Percentiles rank a stretch among this genome's conserved stretches.
These are phyloP conservation scores for Leucoptera coffeella DNA, from an alignment of 2,888 invertebrate genomes.

Conservation along the genomic window DNA sequence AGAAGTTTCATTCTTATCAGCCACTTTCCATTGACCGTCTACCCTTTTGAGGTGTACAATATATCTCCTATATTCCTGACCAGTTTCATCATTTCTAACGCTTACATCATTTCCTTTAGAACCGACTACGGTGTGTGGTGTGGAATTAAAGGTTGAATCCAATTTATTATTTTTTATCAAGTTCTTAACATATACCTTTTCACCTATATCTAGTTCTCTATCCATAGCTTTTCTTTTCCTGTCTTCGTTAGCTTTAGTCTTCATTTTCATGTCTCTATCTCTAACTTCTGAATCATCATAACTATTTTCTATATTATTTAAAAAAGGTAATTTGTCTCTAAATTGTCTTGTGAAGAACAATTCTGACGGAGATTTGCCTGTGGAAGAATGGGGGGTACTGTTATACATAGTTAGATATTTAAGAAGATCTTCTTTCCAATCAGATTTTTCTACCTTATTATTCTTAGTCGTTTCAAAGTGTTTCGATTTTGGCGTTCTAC, in stretches of 20 bases:
- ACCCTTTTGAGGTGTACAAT: slow-evolving; percentile 2
- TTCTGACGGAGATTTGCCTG: slow-evolving; percentile 3
- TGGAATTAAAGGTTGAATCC: neutral
- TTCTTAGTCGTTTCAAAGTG: slow-evolving; percentile 7
- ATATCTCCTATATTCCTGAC: slow-evolving; percentile 1
- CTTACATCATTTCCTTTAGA: neutral
- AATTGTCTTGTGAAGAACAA: slow-evolving; percentile 3
- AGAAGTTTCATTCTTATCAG: neutral
- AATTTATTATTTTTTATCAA: slow-evolving; percentile 1
- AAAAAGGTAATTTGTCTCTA: slow-evolving; percentile 4
- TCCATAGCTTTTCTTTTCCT: neutral
- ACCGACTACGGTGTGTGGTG: neutral
- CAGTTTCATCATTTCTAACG: slow-evolving; percentile 1
- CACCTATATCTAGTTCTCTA: neutral
- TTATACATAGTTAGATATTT: slow-evolving; percentile 3
- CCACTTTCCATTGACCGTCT: slow-evolving; percentile 3
- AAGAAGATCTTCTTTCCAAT: slow-evolving; percentile 2
- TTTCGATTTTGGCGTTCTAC: slow-evolving; percentile 3
- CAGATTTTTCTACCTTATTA: slow-evolving; percentile 5
- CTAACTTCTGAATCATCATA: slow-evolving; percentile 4
- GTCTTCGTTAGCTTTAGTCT: neutral
- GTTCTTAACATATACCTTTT: slow-evolving; percentile 2
- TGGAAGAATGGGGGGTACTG: slow-evolving; percentile 3
- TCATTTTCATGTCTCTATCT: slow-evolving; percentile 3
- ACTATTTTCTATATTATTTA: neutral